phyloP scores from a whole-genome alignment of 2,797 vertebrate species.

The Okamejei kenojei region DNA sequence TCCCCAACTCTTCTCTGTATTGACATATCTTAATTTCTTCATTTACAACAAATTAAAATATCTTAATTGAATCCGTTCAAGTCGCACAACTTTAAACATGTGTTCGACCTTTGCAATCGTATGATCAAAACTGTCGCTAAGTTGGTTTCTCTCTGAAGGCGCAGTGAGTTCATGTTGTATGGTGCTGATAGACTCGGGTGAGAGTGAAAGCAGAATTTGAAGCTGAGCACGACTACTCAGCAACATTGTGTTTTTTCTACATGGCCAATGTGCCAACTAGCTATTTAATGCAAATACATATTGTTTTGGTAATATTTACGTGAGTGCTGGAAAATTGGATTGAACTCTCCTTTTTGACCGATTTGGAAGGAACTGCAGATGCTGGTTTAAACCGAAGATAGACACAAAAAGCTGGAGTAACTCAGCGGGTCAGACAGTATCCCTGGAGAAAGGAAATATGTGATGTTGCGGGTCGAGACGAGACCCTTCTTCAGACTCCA shows the following conservation, averaged over 20 bases:
- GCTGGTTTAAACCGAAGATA: no score
- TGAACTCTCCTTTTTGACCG: no score
- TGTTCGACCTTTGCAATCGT: neutral
- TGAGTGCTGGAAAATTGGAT: no score
- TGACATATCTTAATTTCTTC: neutral
- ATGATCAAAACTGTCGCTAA: neutral
- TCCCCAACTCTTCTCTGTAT: neutral
- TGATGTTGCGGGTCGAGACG: no score
- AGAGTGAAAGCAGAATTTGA: neutral
- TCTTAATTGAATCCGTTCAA: slow-evolving; percentile 22
- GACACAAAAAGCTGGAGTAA: no score
- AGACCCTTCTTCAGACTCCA: no score
- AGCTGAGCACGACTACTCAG: neutral
- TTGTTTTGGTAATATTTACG: neutral
- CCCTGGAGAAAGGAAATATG: no score
- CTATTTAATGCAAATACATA: neutral
- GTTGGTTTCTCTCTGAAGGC: neutral
- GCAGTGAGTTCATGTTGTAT: no score
- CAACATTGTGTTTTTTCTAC: neutral
- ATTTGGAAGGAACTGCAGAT: no score
- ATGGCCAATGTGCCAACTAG: no score
- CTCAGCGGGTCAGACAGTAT: no score
- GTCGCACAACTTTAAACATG: neutral
- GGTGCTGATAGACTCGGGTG: neutral
- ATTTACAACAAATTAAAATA: slow-evolving; percentile 2